phyloP scores from a whole-genome alignment of 2,888 invertebrate species.

The Lycia hirtaria region DNA sequence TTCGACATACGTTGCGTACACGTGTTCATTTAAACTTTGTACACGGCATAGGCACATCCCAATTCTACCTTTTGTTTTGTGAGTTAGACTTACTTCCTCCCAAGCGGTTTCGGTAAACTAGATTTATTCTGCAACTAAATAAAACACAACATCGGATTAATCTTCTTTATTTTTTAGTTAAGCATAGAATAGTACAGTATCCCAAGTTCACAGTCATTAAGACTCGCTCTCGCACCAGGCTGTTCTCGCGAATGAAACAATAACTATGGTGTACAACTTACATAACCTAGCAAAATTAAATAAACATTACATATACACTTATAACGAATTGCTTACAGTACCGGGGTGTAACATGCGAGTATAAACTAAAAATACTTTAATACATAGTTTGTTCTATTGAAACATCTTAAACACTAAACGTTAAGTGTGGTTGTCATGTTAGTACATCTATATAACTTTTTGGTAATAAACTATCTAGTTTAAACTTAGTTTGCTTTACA shows the following conservation, averaged over 20 bases:
- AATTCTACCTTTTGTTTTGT: no score
- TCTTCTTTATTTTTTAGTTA: conserved; percentile 83
- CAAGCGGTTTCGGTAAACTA: no score
- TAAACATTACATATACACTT: conserved; percentile 48
- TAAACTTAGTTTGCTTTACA: conserved; percentile 55
- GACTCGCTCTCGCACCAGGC: conserved; percentile 71
- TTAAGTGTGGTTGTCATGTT: conserved; percentile 69
- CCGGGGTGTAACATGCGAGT: conserved; percentile 47
- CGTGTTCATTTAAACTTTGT: no score
- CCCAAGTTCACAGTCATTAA: conserved; percentile 75
- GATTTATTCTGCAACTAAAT: conserved; percentile 26
- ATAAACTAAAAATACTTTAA: conserved; percentile 57
- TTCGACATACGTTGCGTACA: no score
- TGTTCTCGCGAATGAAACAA: conserved; percentile 50
- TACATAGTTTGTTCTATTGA: conserved; percentile 71
- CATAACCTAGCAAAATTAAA: conserved; percentile 53
- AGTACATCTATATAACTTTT: conserved; percentile 65
- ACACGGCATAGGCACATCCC: no score
- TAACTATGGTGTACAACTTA: conserved; percentile 58
- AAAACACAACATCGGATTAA: conserved; percentile 64
- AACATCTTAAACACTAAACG: conserved; percentile 64
- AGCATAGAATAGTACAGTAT: conserved; percentile 84
- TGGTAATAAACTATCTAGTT: conserved; percentile 60
- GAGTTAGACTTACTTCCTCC: no score
- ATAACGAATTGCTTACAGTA: conserved; percentile 46